Base-by-base conservation (phyloP, 2,797 vertebrate species). In the Setipinna tenuifilis region DNA sequence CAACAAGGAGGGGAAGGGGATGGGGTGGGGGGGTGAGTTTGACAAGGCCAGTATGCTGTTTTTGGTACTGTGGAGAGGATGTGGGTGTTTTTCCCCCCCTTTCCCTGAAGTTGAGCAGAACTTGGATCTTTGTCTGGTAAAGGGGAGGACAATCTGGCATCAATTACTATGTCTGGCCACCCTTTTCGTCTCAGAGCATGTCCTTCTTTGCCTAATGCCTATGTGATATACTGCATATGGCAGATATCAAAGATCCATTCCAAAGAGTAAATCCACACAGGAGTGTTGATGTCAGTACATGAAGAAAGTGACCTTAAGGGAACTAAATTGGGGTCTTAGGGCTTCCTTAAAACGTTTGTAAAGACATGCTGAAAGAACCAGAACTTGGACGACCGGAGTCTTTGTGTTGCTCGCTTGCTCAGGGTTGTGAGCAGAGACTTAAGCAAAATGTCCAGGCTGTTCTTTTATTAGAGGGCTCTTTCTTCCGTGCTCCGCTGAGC, bases 381-480 rank as follows among this genome's bases (percentile, higher is more conserved):
- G 28, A 35, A 78, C 35, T 7, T 21, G 31, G 16, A 41, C 35
- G 16, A 41, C 35, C 71, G 7, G 35, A 19, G 31, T 78, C 31
- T 44, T 78, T 19, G 71, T 78, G 41, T 19, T 78, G 6, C 71
- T 48, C 3, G 46, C 88, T 93, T 91, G 89, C 90, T 83, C 89
- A 90, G 91, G 88, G 87, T 88, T 86, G 84, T 91, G 83, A 87
- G 87, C 62, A 87, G 87, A 85, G 90, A 89, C 85, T 87, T 83
- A 59, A 86, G 71, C 71, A 44, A 78, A 78, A 78, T 65, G 57
- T 90, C 90, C 91, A 91, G 87, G 87, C 25, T 14, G 82, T 85
- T 90, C 88, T 89, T 85, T 92, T 93, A 90, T 92, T 90, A 83
- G 89, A 84, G 78, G n/a, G 35, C 75, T 82, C 89, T 88, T 89